These are phyloP conservation scores for Poeciliopsis turrubarensis DNA, from an alignment of 2,113 vertebrate genomes.

Conservation along the genomic window DNA sequence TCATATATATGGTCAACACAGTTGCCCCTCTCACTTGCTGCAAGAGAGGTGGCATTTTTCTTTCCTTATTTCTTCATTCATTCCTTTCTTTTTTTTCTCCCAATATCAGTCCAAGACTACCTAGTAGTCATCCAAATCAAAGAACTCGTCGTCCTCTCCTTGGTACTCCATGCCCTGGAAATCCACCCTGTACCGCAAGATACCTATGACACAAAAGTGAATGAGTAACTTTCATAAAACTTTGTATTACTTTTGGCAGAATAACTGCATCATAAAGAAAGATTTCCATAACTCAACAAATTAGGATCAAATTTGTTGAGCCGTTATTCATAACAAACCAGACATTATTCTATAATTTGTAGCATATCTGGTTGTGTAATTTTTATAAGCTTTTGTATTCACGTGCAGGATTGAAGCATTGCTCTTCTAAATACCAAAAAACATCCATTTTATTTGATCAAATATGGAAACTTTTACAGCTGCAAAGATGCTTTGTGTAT, in stretches of 20 bases:
- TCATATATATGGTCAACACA: constrained; percentile 75
- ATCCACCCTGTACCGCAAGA: constrained; percentile 99
- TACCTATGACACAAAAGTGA: constrained; percentile 81
- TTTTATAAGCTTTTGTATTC: not conserved
- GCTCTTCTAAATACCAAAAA: no score
- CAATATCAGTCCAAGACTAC: constrained; percentile 91
- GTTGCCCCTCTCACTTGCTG: constrained; percentile 77
- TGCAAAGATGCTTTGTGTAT: not conserved
- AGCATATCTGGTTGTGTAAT: not conserved
- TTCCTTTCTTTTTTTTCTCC: constrained; percentile 69
- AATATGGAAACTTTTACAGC: not conserved
- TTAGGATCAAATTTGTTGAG: not conserved
- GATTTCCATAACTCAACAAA: not conserved
- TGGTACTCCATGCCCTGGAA: constrained; percentile 99
- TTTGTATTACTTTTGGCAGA: constrained; percentile 9
- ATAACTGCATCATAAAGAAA: constrained; percentile 8
- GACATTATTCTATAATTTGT: not conserved
- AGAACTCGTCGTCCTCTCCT: constrained; percentile 98
- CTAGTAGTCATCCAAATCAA: constrained; percentile 99
- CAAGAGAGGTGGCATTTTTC: constrained; percentile 77
- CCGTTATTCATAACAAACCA: not conserved
- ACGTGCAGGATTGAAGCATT: no score
- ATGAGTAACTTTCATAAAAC: constrained; percentile 11
- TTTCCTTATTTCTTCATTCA: constrained; percentile 75
- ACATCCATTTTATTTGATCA: not conserved